Percentiles rank a stretch among this genome's conserved stretches.
Conservation (phyloP, 2,888 invertebrate genomes). For the Tiliacea citrago region DNA sequence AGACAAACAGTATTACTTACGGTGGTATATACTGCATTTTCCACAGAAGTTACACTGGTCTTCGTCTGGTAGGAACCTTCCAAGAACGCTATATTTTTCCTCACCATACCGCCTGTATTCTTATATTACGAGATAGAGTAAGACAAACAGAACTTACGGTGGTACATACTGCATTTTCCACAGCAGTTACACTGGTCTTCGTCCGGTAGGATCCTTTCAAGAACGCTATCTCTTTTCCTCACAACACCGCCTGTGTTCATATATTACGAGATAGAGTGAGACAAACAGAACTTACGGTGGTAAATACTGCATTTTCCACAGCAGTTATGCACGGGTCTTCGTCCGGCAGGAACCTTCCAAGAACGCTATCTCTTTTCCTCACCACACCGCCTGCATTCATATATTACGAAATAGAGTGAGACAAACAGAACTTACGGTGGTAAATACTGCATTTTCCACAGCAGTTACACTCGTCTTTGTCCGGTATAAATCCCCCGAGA, state of each 20-base stretch:
- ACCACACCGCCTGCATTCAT: no score
- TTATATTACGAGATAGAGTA: neutral
- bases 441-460: slow-evolving; percentile 84
- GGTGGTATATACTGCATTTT: slow-evolving; percentile 81
- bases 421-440: slow-evolving; percentile 76
- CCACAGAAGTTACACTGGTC: slow-evolving; percentile 86
- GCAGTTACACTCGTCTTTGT: slow-evolving; percentile 83
- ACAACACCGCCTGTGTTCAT: no score
- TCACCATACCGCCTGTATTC: neutral
- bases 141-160: slow-evolving; percentile 74
- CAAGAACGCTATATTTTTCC: slow-evolving; percentile 73
- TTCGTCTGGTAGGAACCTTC: slow-evolving; percentile 83
- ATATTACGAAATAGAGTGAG: slow-evolving; percentile 2
- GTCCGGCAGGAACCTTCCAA: slow-evolving; percentile 82
- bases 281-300: slow-evolving; percentile 76
- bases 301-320: slow-evolving; percentile 84
- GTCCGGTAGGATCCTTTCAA: slow-evolving; percentile 82
- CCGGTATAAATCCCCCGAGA: slow-evolving; percentile 82
- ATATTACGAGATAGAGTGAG: slow-evolving; percentile 1
- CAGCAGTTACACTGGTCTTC: slow-evolving; percentile 84
- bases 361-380: slow-evolving; percentile 57
- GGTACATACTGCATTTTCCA: slow-evolving; percentile 81
- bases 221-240: slow-evolving; percentile 57
- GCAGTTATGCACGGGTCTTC: slow-evolving; percentile 82
- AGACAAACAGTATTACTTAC: slow-evolving; percentile 70